Evolutionary conservation across 2,888 invertebrate genomes (phyloP).

Genomic region (Drosophila rubida): DNA sequence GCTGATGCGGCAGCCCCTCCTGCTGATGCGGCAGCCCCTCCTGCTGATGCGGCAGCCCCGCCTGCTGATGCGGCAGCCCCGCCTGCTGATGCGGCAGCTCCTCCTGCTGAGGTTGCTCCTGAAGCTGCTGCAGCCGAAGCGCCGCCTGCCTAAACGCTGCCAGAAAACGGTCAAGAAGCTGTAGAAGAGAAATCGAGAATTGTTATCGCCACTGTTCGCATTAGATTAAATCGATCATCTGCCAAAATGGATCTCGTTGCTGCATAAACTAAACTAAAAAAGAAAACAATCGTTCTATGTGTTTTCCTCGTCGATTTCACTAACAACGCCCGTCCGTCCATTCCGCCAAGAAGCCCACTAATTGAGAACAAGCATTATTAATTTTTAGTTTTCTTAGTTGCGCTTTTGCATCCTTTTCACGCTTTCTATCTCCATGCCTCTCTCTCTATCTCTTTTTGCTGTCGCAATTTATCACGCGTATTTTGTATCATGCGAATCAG

Average conservation of each 20-base stretch:
- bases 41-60: constrained; percentile 42
- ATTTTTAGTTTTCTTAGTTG: constrained; percentile 58
- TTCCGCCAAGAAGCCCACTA: constrained; percentile 18
- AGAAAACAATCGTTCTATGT: constrained; percentile 26
- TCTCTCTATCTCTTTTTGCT: constrained; percentile 50
- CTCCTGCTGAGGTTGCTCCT: constrained; percentile 44
- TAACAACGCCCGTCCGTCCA: constrained; percentile 31
- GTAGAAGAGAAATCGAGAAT: constrained; percentile 16
- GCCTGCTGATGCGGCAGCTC: neutral
- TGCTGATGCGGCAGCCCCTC: constrained; percentile 56
- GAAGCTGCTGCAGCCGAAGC: constrained; percentile 47
- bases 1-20: constrained; percentile 61
- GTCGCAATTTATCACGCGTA: constrained; percentile 38
- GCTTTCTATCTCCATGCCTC: constrained; percentile 58
- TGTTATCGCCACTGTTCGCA: constrained; percentile 28
- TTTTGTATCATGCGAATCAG: constrained; percentile 84
- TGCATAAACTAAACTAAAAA: constrained; percentile 24
- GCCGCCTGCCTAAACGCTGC: constrained; percentile 39
- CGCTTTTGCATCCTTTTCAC: constrained; percentile 54
- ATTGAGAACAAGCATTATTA: constrained; percentile 22
- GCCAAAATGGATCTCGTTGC: constrained; percentile 61
- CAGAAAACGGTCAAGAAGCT: neutral
- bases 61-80: constrained; percentile 45
- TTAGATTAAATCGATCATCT: constrained; percentile 52
- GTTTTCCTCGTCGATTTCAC: constrained; percentile 48